Conservation (phyloP, 23 tunicate genomes). For the Phallusia fumigata region DNA sequence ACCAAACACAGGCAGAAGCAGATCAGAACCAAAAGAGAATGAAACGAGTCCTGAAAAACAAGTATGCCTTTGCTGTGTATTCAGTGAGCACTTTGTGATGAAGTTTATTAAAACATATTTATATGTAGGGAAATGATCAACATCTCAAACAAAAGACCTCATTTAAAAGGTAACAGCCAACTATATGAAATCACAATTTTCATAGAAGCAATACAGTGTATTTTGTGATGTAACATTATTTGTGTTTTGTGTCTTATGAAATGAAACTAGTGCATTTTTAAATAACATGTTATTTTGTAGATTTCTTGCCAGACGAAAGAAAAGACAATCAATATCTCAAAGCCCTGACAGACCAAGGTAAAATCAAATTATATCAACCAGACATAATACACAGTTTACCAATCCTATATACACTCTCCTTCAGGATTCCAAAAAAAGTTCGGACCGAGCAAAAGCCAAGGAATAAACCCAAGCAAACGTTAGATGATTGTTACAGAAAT, state of each 20-base stretch:
- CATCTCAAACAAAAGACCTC: not conserved
- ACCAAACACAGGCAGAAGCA: not conserved
- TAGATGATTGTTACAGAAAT: conserved; percentile 29
- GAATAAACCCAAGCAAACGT: not conserved
- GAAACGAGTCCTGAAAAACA: not conserved
- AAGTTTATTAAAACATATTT: not conserved
- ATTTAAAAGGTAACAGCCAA: not conserved
- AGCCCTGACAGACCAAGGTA: not conserved
- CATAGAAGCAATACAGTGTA: too few species aligned
- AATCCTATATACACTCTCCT: too few species aligned
- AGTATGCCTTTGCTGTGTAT: not conserved
- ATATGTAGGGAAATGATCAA: not conserved
- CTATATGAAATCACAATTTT: too few species aligned
- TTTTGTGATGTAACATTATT: too few species aligned
- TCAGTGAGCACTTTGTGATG: too few species aligned
- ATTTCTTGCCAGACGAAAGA: not conserved
- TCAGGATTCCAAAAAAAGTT: not conserved
- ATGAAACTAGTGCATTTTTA: not conserved
- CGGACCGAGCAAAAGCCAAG: not conserved
- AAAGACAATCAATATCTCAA: not conserved
- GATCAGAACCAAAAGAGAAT: not conserved
- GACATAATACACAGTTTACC: too few species aligned
- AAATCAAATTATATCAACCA: too few species aligned
- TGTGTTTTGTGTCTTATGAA: not conserved
- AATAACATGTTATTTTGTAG: not conserved